Evolutionary conservation across 64 coral and sea anemone species (phyloP), one percentile per base, ranked within the genome.

Genomic region (Montipora efflorescens): DNA sequence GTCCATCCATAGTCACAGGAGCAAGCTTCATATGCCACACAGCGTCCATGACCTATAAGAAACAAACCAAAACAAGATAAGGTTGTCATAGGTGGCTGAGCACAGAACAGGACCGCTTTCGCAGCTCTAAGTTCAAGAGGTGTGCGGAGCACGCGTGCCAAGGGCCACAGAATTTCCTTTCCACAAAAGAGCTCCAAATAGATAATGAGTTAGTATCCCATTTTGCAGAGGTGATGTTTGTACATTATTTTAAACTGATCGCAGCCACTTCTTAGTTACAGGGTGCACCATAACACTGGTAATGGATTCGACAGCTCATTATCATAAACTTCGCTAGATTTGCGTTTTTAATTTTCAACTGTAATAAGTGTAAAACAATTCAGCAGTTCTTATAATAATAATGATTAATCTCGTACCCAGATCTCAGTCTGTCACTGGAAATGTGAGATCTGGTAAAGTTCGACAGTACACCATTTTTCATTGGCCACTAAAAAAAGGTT

Each of bases 1-100:
- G 84, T 89, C 92, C 92, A 94, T 7, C 92, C 92, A 19, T 61
- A 23, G 44, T 88, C 47, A 73, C 92, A 94, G 19, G 61, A 48
- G 9, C 92, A 94, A 15, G 43, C 15, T 59, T 94, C 76, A 48
- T 82, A 44, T 52, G 78, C 74, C 67, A 88, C 92, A 79, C 92
- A 94, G 28, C 85, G 64, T 48, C 92, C 92, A 74, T 55, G 84
- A 4, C 66, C 92, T 94, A 43, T 1, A 79, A 58, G 28, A 15
- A 15, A 77, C 25, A 77, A 77, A 28, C 25, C 25, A 8, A 77
- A 25, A 77, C 1, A 57, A 57, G 53, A 2, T 1, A 57, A 67
- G 64, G 14, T 67, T 67, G 64, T 67, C 64, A 67, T 67, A 28
- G 0, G 18, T 67, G 64, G 64, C 18, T 67, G 15, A 67, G 64